Base-by-base conservation (phyloP, 1,140 invertebrate genomes). In the Cydia amplana region DNA sequence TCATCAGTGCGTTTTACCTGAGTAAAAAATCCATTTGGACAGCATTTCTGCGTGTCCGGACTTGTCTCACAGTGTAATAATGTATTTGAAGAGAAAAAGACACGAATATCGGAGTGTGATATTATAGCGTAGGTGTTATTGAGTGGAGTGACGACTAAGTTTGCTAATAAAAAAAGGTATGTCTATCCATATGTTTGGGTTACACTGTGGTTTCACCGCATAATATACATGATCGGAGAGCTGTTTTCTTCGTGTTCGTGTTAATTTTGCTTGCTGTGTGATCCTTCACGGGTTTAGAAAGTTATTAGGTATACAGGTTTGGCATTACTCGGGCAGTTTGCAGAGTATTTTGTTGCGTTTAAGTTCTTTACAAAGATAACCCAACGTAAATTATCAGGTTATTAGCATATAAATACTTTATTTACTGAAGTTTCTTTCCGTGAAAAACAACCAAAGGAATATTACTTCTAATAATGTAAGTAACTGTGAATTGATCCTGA, bases 41-140 rank as follows among this genome's bases (percentile, higher is more conserved):
- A 79, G 86, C 86, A 80, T 89, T 88, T 82, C 18, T 36, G 76
- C 84, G 83, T 83, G 85, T 91, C 85, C 85, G 79, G 78, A 87
- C 85, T 82, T 82, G 74, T 78, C 87, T 83, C 82, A 88, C 79
- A 87, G 89, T 91, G 87, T 90, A 92, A 91, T 91, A 91, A 92
- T 92, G 91, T 88, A 90, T 92, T 88, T 89, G 83, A 91, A 90
- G 85, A 90, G 91, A 90, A 92, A 90, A 92, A 89, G 88, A 88
- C 83, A 91, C 86, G 85, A 89, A 86, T 88, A 83, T 79, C 85
- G 86, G 74, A 92, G 89, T 92, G 91, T 92, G 83, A 91, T 92
- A 85, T 92, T 92, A 92, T 92, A 92, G 91, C 91, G 88, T 81
- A 85, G 85, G 87, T 89, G 87, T 85, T 83, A 78, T 78, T 60